A percentile compares a stretch with the other conserved stretches of the same genome.
Conservation (phyloP, 2,113 vertebrate genomes). For the Thomomys bottae region DNA sequence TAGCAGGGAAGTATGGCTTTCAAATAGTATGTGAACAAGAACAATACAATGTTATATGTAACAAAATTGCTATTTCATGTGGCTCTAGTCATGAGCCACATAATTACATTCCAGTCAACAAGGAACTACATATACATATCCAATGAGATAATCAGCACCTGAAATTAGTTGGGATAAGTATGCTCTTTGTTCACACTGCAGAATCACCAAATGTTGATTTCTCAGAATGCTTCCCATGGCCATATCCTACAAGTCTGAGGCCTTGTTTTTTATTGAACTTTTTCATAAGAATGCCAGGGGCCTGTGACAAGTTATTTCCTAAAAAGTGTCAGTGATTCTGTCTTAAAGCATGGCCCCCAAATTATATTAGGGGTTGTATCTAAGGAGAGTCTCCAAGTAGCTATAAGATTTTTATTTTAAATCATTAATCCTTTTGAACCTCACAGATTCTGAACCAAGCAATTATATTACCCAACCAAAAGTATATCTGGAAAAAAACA, state of each 20-base stretch:
- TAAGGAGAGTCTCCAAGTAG: background rate
- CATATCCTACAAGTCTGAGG: background rate
- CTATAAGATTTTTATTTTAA: background rate
- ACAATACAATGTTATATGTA: background rate
- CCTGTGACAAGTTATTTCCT: background rate
- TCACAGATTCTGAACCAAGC: background rate
- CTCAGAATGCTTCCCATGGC: background rate
- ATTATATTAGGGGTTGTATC: background rate
- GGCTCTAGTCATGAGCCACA: background rate
- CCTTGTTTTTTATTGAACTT: background rate
- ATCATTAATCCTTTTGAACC: background rate
- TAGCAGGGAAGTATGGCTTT: background rate
- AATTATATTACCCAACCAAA: background rate
- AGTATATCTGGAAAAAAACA: background rate
- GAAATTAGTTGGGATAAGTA: background rate
- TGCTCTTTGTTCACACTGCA: background rate
- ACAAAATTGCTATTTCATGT: background rate
- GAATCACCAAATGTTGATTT: background rate
- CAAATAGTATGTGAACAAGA: background rate
- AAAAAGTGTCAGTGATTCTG: background rate
- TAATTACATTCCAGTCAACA: background rate
- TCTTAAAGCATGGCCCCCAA: background rate
- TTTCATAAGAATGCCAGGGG: constrained; percentile 20
- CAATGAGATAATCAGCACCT: background rate
- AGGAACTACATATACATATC: background rate